Conservation (phyloP, 2,888 invertebrate species). For the Rhogogaster chlorosoma region DNA sequence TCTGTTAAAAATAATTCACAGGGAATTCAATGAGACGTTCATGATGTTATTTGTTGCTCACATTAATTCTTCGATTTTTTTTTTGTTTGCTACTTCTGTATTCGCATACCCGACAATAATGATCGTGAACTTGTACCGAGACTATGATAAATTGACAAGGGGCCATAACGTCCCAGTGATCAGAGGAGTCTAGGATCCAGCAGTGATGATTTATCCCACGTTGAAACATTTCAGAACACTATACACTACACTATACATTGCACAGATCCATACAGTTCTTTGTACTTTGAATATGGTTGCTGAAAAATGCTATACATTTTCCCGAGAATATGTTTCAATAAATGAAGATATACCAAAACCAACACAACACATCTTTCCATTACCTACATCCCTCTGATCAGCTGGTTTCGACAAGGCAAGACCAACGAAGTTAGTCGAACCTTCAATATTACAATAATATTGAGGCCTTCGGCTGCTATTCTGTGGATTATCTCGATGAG, state of each 20-base stretch:
- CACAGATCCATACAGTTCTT: background rate
- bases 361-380: constrained; percentile 12
- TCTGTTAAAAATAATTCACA: constrained; percentile 11
- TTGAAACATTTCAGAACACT: background rate
- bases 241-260: background rate
- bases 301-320: background rate
- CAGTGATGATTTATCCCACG: background rate
- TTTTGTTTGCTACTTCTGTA: background rate
- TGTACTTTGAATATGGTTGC: constrained; percentile 1
- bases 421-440: constrained; percentile 8
- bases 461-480: background rate
- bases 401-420: constrained; percentile 19
- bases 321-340: constrained; percentile 16
- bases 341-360: constrained; percentile 8
- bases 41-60: background rate
- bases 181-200: background rate
- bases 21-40: background rate
- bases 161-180: constrained; percentile 6
- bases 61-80: background rate
- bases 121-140: background rate
- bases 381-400: constrained; percentile 37
- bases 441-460: background rate
- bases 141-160: background rate
- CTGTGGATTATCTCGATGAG: constrained; percentile 36
- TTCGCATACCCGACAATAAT: background rate